Conservation (phyloP, 1,140 invertebrate species). For the Lasioglossum baleicum region DNA sequence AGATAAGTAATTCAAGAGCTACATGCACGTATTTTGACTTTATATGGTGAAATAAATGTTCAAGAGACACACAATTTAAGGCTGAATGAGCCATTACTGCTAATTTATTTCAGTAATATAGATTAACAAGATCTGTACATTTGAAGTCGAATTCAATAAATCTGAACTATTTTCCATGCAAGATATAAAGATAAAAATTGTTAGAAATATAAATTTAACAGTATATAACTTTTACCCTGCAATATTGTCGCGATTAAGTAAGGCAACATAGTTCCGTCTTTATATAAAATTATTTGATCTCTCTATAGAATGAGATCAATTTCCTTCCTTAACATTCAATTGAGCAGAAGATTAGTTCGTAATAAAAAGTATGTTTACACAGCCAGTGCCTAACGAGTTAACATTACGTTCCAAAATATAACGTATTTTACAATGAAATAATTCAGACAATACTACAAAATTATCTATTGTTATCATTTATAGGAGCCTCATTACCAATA, state of each 20-base stretch:
- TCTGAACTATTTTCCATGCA: slow-evolving; percentile 37
- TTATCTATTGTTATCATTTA: slow-evolving; percentile 3
- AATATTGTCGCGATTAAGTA: slow-evolving; percentile 50
- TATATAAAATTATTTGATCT: slow-evolving; percentile 20
- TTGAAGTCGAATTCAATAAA: slow-evolving; percentile 37
- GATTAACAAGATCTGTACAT: slow-evolving; percentile 55
- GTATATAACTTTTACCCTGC: slow-evolving; percentile 55
- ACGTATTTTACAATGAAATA: slow-evolving; percentile 8
- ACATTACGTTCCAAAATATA: slow-evolving; percentile 29
- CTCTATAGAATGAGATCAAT: slow-evolving; percentile 11
- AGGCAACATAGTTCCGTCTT: slow-evolving; percentile 25
- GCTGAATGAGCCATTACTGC: slow-evolving; percentile 37
- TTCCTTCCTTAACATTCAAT: slow-evolving; percentile 17
- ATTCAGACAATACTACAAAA: not conserved
- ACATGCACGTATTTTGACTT: not conserved
- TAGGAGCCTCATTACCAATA: slow-evolving; percentile 5
- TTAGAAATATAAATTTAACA: slow-evolving; percentile 46
- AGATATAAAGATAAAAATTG: slow-evolving; percentile 54
- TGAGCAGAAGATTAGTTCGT: slow-evolving; percentile 33
- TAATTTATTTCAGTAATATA: slow-evolving; percentile 50
- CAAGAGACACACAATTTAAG: slow-evolving; percentile 18
- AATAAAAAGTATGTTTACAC: slow-evolving; percentile 43
- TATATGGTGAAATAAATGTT: not conserved
- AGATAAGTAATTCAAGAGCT: not conserved
- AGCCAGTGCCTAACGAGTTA: slow-evolving; percentile 35